These are phyloP conservation scores for Hyalella azteca DNA, from an alignment of 2,888 invertebrate species.

Conservation along the genomic window DNA sequence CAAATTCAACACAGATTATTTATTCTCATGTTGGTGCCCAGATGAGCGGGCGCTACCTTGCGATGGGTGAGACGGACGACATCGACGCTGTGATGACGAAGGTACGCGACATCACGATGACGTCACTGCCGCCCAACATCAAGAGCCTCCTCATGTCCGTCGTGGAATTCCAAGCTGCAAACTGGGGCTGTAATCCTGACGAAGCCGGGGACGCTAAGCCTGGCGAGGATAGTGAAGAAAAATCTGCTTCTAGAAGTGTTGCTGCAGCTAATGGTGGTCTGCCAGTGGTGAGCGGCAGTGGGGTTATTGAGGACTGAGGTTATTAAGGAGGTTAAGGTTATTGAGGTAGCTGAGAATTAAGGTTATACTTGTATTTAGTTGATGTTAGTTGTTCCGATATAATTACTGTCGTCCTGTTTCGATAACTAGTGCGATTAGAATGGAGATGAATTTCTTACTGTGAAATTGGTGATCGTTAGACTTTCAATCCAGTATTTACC, in stretches of 20 bases:
- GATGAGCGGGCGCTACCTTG: conserved; percentile 49
- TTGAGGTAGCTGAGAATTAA: too few species aligned
- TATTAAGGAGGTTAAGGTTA: too few species aligned
- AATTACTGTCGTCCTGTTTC: too few species aligned
- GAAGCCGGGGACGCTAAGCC: background rate
- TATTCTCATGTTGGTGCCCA: background rate
- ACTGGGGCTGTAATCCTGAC: conserved; percentile 46
- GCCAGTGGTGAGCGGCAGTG: background rate
- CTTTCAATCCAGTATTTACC: too few species aligned
- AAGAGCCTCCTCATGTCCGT: conserved; percentile 50
- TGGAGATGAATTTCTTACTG: too few species aligned
- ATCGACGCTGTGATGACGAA: conserved; percentile 50
- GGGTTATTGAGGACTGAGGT: too few species aligned
- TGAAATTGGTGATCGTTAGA: too few species aligned
- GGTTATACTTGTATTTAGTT: too few species aligned
- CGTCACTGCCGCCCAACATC: conserved; percentile 40
- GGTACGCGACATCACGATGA: conserved; percentile 55
- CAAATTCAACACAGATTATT: too few species aligned
- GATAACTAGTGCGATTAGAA: too few species aligned
- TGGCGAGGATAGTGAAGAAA: background rate
- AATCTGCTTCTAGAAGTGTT: background rate
- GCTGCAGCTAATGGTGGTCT: background rate
- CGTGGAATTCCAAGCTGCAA: conserved; percentile 53
- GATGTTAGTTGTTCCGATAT: too few species aligned
- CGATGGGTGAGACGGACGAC: conserved; percentile 41